Evolutionary conservation across 2,797 vertebrate species (phyloP), one percentile per base, ranked within the genome.

Genomic region (Cuniculus paca): DNA sequence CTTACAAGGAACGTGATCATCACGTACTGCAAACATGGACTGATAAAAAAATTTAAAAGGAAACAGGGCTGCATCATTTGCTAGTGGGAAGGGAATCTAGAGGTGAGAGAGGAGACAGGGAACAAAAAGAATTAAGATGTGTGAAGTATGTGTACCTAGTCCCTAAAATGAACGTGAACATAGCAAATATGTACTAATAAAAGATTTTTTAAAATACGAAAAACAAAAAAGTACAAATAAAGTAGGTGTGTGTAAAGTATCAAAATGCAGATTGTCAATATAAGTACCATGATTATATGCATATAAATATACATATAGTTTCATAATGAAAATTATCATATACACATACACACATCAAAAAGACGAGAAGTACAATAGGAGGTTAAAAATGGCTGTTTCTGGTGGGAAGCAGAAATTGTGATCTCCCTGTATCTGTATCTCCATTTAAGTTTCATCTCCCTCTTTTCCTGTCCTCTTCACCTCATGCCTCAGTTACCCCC

Each of bases 231-330:
- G 34, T 50, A 24, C 17, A 70, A 65, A 50, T 72, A 56, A 92
- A 92, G 74, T 36, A 56, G 4, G 31, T 26, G 39, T n/a, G 36
- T 50, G 77, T 52, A 72, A 63, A 82, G 3, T 24, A 92, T 90
- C 83, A 81, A 92, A 90, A 80, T 84, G 3, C 31, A 68, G 56
- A 88, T 45, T 92, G 28, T 75, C 42, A 70, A 80, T 86, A 72
- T 12, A 70, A 24, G 6, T n/a, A 39, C 6, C 72, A 93, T 39
- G 58, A 74, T 86, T 95, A 54, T 48, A 24, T 54, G 56, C 50
- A 54, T 54, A 54, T 52, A 86, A n/a, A 63, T 91, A 68, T 63
- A 42, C 56, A 4, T 56, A 56, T 52, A 39, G 13, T 50, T 80
- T 78, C 3, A 78, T 48, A 90, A 81, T 82, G 14, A 70, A 3